Base-by-base conservation (phyloP, 2,797 vertebrate species). In the Hyperoplus immaculatus region DNA sequence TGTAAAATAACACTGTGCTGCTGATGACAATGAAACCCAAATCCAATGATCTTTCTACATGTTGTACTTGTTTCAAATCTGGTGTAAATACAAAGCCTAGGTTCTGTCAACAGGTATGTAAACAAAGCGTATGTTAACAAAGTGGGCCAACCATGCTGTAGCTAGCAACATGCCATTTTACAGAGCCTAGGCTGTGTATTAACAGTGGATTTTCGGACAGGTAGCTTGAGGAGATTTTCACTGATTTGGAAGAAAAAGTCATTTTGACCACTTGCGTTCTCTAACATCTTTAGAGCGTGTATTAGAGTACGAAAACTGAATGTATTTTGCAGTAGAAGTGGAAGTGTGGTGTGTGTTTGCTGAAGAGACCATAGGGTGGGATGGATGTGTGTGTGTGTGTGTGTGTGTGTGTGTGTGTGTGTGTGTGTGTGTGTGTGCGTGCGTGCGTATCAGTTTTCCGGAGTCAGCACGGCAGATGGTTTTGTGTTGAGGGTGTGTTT, bases 401-500 rank as follows among this genome's bases (percentile, higher is more conserved):
- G 65, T 72, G 54, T 83, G 67, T 85, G 74, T 87, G 57, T 56
- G 58, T 60, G 57, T 64, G 63, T 67, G 54, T 68, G 54, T 51
- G 60, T 72, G 57, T 60, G 65, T 66, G 67, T 61, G 72, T 83
- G 68, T 70, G 65, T 84, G 49, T 38, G 70, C 65, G 64, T 74
- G 51, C 64, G 78, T 85, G 79, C 74, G 69, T 65, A 38, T 61
- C 42, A 15, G 66, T 73, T 80, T 39, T 80, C 73, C 73, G 72
- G 62, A 78, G 78, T 88, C 66, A 70, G 80, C 54, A 21, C 2
- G 55, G 87, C 92, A 94, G 93, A 94, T 93, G 92, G 91, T 83
- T 91, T 76, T 83, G 77, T 89, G 77, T 86, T 77, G 74, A 81
- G 83, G 86, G 72, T 88, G 83, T 84, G 84, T 81, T 82, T 83